Conservation (phyloP, 2,888 invertebrate genomes). For the Molorchus minor region DNA sequence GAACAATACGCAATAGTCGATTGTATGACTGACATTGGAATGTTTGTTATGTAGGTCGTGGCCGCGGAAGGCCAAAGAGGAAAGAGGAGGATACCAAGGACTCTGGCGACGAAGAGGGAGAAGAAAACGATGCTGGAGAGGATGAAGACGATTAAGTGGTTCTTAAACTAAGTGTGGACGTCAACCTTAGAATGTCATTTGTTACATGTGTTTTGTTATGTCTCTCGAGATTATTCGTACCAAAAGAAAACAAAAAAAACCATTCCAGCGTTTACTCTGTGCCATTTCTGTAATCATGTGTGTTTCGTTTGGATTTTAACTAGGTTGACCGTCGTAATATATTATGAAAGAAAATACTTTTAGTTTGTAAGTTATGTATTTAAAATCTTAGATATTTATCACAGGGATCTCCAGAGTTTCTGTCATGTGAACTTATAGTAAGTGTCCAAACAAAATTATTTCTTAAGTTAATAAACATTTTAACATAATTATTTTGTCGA, state of each 20-base stretch:
- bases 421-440: slow-evolving; percentile 25
- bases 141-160: slow-evolving; percentile 58
- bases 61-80: slow-evolving; percentile 64
- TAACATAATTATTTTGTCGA: slow-evolving; percentile 21
- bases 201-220: slow-evolving; percentile 19
- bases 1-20: too few species aligned
- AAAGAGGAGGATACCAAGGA: slow-evolving; percentile 61
- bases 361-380: slow-evolving; percentile 35
- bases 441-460: slow-evolving; percentile 32
- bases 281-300: slow-evolving; percentile 23
- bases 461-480: slow-evolving; percentile 33
- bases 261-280: slow-evolving; percentile 27
- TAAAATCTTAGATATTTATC: slow-evolving; percentile 34
- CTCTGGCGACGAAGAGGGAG: slow-evolving; percentile 60
- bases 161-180: slow-evolving; percentile 9
- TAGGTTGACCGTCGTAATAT: slow-evolving; percentile 31
- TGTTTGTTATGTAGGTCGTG: slow-evolving; percentile 41
- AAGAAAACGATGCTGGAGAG: slow-evolving; percentile 59
- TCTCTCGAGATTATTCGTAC: slow-evolving; percentile 9
- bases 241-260: slow-evolving; percentile 21
- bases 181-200: slow-evolving; percentile 21
- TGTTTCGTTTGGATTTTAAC: slow-evolving; percentile 16
- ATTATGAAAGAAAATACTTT: slow-evolving; percentile 25
- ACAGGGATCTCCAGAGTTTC: slow-evolving; percentile 24
- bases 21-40: too few species aligned